Conservation (phyloP, 2,797 vertebrate genomes). For the Lycodopsis pacificus region DNA sequence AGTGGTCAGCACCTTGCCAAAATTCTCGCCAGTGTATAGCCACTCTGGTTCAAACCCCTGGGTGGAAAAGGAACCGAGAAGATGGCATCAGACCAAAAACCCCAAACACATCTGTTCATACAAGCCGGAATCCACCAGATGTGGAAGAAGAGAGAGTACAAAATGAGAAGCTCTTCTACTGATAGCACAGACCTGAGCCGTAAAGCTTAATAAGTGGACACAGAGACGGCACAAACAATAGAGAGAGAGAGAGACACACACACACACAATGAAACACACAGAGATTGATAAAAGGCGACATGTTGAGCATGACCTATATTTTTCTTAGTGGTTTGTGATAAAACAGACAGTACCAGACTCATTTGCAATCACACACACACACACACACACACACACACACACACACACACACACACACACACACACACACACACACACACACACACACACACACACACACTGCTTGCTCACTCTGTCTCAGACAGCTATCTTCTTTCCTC, state of each 20-base stretch:
- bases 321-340: conserved; percentile 46
- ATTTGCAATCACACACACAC: conserved; percentile 35
- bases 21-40: conserved; percentile 91
- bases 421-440: neutral
- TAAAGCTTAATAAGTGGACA: conserved; percentile 6
- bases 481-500: conserved; percentile 76
- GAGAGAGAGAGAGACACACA: conserved; percentile 7
- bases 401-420: neutral
- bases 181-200: conserved; percentile 8
- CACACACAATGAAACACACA: conserved; percentile 12
- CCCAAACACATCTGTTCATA: neutral
- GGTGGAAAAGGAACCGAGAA: conserved; percentile 52
- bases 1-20: conserved; percentile 91
- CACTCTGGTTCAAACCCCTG: conserved; percentile 95
- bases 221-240: conserved; percentile 33
- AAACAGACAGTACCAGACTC: conserved; percentile 51
- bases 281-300: conserved; percentile 62
- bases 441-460: conserved; percentile 21
- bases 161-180: conserved; percentile 25
- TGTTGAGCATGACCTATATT: conserved; percentile 64
- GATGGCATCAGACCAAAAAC: conserved; percentile 33
- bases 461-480: conserved; percentile 51
- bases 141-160: conserved; percentile 6
- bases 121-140: neutral
- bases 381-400: neutral